Evolutionary conservation across 2,888 invertebrate genomes (phyloP), one percentile per base, ranked within the genome.

Genomic region (Trypoxylon attenuatum): DNA sequence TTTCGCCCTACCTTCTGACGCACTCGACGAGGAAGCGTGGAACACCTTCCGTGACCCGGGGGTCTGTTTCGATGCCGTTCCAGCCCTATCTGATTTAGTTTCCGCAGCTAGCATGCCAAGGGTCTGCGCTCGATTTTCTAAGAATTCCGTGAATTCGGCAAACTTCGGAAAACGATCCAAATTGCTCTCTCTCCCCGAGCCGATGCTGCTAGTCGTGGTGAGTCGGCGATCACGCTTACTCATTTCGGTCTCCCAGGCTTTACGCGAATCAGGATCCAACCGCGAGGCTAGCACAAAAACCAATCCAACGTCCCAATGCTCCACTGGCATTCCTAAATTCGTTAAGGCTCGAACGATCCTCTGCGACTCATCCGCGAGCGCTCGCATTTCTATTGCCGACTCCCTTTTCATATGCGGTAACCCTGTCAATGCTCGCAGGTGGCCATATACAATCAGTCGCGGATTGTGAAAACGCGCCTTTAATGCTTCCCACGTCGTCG

Each of bases 261-360:
- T 29, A n/a, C 29, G 2, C 2, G 29, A 5, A 3, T 29, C 29
- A n/a, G 29, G 29, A 5, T 29, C 29, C 29, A 29, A 5, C n/a
- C n/a, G n/a, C n/a, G n/a, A n/a, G n/a, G n/a, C n/a, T n/a, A n/a
- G n/a, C n/a, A n/a, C n/a, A n/a, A n/a, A n/a, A 5, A 8, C 8
- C 6, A 63, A 15, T 47, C 39, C 45, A 1, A 53, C 18, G 18
- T 38, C 45, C 58, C 54, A 58, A 42, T 58, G 45, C 0, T 58
- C 4, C 0, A 54, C 50, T 13, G 57, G 63, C 21, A 57, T 13
- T 8, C 47, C 42, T 1, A 63, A 22, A 38, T 62, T 62, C 1
- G 23, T 29, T 2, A 62, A 19, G 6, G 55, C 38, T 1, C 51
- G 55, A 0, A 56, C 45, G 16, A 55, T 38, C 2, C 55, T 29